Evolutionary conservation across 2,888 invertebrate genomes (phyloP), one percentile per base, ranked within the genome.

Genomic region (Altica lythri): DNA sequence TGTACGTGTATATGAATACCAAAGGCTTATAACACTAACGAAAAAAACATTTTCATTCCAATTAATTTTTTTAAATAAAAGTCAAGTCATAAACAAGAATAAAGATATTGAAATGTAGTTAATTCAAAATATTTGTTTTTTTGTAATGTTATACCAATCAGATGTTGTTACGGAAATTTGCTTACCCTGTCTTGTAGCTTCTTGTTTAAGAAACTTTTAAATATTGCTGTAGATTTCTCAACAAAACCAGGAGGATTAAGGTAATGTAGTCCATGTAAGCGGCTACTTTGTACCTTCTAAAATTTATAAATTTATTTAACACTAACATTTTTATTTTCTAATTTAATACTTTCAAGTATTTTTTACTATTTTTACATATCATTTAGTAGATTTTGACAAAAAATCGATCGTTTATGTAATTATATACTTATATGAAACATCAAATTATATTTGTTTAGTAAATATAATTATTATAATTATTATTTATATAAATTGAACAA

Each of bases 171-270:
- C n/a, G n/a, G n/a, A n/a, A n/a, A n/a, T n/a, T n/a, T n/a, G n/a
- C n/a, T 45, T n/a, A 45, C 44, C 44, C 44, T 45, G 1, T 45
- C 44, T 32, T 30, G 17, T 18, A 45, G 18, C 10, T 45, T 45
- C 9, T 30, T 32, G 10, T 10, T 17, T 3, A 45, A 45, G 13
- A 30, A 45, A 8, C 16, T 29, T 5, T 13, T 18, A 12, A 30
- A 8, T 10, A 45, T 12, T 2, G 27, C 30, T 13, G 32, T 4
- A 8, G 19, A 3, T n/a, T 6, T 17, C 9, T 18, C 32, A 1
- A 45, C 2, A 10, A 2, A 45, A 2, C 13, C 4, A 2, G 32
- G 44, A 3, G 44, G 13, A 18, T 45, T 32, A 8, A 45, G 1
- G 3, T 32, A 14, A 30, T 45, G 44, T 4, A 45, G n/a, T 19